Evolutionary conservation across 2,113 vertebrate genomes (phyloP).

Genomic region (Trogon surrucura): DNA sequence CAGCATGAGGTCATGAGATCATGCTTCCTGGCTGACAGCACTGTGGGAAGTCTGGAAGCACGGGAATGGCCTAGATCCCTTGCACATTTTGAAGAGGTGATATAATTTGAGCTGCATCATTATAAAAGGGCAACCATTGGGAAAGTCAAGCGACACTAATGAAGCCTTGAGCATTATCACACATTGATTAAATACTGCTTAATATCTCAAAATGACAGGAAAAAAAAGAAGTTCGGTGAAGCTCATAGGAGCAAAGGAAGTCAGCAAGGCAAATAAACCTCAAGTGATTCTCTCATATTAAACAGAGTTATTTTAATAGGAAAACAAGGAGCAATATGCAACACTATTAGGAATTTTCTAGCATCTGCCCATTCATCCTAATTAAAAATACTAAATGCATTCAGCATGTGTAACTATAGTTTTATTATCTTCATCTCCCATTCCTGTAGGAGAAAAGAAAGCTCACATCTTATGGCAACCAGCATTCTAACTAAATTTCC

Average conservation of each 20-base stretch:
- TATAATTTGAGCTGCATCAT: background rate
- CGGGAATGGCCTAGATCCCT: background rate
- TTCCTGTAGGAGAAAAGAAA: conserved; percentile 12
- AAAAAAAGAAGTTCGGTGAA: background rate
- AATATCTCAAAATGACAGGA: background rate
- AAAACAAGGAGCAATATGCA: background rate
- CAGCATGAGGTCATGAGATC: background rate
- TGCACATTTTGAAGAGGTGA: background rate
- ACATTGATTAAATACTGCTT: background rate
- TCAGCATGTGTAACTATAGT: conserved; percentile 3
- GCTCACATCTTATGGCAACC: background rate
- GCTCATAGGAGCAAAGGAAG: background rate
- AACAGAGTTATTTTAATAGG: background rate
- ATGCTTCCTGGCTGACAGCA: background rate
- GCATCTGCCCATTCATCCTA: background rate
- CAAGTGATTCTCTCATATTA: background rate
- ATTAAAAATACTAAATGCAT: conserved; percentile 40
- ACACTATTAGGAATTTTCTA: background rate
- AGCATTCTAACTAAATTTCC: conserved; percentile 9
- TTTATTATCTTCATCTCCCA: background rate
- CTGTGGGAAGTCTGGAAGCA: background rate
- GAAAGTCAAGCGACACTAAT: background rate
- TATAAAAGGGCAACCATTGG: background rate
- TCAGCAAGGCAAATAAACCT: conserved; percentile 14
- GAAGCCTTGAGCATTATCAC: background rate